A percentile compares a stretch with the other conserved stretches of the same genome.
These are phyloP conservation scores for Drosophila watanabei DNA, from an alignment of 1,140 invertebrate genomes.

Conservation along the genomic window DNA sequence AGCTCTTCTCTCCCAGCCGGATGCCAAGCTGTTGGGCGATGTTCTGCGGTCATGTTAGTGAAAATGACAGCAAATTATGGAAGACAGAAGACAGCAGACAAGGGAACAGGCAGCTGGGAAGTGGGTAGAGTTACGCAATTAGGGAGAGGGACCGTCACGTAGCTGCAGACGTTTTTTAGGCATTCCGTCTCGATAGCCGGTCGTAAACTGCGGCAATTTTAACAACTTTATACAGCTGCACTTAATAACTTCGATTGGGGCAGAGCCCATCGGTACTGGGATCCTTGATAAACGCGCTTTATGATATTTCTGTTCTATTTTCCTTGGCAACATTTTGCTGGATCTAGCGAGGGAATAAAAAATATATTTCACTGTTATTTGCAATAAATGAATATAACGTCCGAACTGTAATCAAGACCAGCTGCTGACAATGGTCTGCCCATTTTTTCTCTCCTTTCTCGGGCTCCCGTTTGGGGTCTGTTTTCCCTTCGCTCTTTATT, in stretches of 20 bases:
- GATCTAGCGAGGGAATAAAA: constrained; percentile 60
- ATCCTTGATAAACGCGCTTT: constrained; percentile 33
- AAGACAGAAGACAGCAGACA: constrained; percentile 1
- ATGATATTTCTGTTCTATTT: constrained; percentile 59
- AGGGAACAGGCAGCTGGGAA: not conserved
- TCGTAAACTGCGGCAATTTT: constrained; percentile 51
- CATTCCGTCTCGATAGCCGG: constrained; percentile 6
- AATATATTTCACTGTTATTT: constrained; percentile 79
- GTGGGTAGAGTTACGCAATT: constrained; percentile 52
- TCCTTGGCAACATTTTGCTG: constrained; percentile 28
- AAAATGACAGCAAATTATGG: constrained; percentile 59
- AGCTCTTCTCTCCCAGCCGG: not conserved
- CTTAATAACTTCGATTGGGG: constrained; percentile 75
- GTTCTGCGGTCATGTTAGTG: constrained; percentile 34
- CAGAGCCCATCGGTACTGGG: constrained; percentile 25
- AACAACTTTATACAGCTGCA: constrained; percentile 68
- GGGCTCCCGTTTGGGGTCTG: constrained; percentile 8
- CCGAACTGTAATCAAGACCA: constrained; percentile 80
- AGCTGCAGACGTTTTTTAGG: constrained; percentile 14
- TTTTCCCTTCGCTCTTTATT: constrained; percentile 30
- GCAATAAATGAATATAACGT: constrained; percentile 81
- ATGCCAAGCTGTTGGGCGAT: constrained; percentile 21
- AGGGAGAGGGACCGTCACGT: constrained; percentile 25
- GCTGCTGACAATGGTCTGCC: constrained; percentile 65
- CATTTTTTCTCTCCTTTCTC: constrained; percentile 22